phyloP scores from a whole-genome alignment of 2,797 vertebrate genomes.

The Pseudochirops cupreus region DNA sequence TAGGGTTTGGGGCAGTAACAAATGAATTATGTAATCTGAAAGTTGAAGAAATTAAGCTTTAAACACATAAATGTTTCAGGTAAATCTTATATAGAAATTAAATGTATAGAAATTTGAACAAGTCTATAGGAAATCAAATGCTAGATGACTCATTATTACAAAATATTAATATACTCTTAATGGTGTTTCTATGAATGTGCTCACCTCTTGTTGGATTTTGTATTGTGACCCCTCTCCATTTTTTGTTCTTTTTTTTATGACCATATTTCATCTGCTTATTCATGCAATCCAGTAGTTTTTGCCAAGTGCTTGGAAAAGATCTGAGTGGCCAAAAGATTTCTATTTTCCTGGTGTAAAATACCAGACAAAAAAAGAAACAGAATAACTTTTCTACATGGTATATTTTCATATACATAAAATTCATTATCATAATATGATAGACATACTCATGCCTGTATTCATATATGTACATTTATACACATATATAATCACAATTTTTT shows the following conservation, averaged over 20 bases:
- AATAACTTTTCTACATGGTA: not conserved
- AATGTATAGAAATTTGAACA: not conserved
- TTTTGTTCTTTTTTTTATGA: not conserved
- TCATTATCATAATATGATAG: not conserved
- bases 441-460: not conserved
- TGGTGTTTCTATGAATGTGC: not conserved
- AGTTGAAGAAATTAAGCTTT: not conserved
- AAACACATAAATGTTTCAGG: not conserved
- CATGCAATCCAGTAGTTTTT: not conserved
- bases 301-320: not conserved
- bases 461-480: not conserved
- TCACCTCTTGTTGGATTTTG: not conserved
- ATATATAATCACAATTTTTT: not conserved
- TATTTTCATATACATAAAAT: not conserved
- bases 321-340: not conserved
- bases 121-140: not conserved
- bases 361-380: not conserved
- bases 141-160: not conserved
- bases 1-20: not conserved
- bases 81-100: not conserved
- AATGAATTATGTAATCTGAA: not conserved
- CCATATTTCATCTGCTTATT: not conserved
- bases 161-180: not conserved
- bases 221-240: not conserved
- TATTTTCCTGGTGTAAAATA: not conserved